Conservation (phyloP, 2,113 vertebrate species). For the Eptesicus fuscus region DNA sequence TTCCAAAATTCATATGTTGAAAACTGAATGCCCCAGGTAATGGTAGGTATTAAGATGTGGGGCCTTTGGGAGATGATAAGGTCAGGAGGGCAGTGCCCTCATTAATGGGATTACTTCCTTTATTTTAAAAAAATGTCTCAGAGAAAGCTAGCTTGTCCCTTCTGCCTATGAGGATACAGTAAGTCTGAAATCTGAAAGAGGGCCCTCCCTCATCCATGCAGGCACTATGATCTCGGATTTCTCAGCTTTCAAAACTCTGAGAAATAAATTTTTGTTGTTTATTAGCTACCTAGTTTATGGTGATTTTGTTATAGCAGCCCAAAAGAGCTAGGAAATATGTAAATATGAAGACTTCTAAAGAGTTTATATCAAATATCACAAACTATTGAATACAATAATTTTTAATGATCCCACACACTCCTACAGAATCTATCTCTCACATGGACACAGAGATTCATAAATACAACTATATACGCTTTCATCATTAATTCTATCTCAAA, state of each 20-base stretch:
- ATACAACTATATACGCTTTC: rapidly evolving
- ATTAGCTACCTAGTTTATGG: neutral
- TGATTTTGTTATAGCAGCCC: neutral
- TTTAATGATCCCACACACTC: neutral
- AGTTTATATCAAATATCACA: neutral
- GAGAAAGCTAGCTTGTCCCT: neutral
- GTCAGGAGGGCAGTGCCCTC: neutral
- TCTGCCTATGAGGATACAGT: neutral
- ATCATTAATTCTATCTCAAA: neutral
- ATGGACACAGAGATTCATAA: neutral
- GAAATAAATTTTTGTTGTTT: neutral
- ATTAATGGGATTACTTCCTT: neutral
- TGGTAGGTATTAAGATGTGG: neutral
- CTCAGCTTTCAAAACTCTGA: neutral
- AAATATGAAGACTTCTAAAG: neutral
- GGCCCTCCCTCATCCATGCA: neutral
- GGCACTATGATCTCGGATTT: neutral
- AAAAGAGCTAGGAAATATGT: neutral
- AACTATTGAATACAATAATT: neutral
- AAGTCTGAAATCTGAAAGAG: neutral
- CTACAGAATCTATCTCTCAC: neutral
- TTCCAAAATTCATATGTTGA: neutral
- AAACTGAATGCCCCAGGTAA: neutral
- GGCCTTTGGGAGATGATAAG: neutral
- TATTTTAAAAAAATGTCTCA: neutral